These are phyloP conservation scores for Anthonomus grandis DNA, from an alignment of 1,140 invertebrate species.

Conservation along the genomic window DNA sequence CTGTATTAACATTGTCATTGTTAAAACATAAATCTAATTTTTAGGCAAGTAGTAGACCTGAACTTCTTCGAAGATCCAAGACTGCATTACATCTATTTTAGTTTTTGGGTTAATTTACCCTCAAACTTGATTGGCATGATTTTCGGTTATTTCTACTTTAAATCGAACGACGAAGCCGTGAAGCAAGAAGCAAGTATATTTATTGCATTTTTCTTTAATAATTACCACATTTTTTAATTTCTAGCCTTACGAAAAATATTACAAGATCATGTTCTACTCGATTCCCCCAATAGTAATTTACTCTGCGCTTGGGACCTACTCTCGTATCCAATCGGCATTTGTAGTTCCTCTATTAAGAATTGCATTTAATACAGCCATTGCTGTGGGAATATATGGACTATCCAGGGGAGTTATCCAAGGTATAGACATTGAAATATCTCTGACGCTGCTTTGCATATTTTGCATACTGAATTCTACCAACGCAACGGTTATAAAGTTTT, in stretches of 20 bases:
- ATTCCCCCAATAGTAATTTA: background rate
- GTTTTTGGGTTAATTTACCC: slow-evolving; percentile 7
- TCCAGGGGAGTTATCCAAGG: slow-evolving; percentile 9
- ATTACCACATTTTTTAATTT: background rate
- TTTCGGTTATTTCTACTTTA: slow-evolving; percentile 15
- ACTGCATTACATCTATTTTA: slow-evolving; percentile 12
- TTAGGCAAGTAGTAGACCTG: too few species aligned
- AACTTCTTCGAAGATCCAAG: too few species aligned
- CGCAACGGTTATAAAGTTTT: too few species aligned
- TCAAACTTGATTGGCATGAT: slow-evolving; percentile 7
- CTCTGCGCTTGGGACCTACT: background rate
- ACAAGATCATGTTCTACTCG: background rate
- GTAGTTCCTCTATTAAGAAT: background rate
- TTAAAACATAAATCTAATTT: too few species aligned
- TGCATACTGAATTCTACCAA: too few species aligned
- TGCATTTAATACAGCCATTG: background rate
- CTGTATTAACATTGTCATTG: too few species aligned
- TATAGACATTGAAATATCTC: too few species aligned
- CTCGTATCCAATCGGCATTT: background rate
- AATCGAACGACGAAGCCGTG: too few species aligned
- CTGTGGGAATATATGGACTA: slow-evolving; percentile 1
- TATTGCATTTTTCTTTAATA: background rate
- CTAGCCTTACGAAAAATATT: slow-evolving; percentile 1
- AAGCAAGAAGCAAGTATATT: background rate
- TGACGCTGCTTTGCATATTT: too few species aligned